Conservation (phyloP, 2,797 vertebrate genomes). For the Melanotaenia boesemani region DNA sequence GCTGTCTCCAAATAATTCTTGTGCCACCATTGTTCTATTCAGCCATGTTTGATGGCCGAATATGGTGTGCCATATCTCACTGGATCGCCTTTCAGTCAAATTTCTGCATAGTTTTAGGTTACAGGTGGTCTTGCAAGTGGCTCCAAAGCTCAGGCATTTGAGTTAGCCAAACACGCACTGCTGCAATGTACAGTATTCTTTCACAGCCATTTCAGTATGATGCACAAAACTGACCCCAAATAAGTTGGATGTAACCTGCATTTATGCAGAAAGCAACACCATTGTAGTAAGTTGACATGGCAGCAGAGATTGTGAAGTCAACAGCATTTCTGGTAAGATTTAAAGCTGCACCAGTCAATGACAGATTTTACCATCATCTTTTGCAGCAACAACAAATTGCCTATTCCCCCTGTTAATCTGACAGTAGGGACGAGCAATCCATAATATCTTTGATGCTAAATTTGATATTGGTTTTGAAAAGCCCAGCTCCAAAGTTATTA, state of each 20-base stretch:
- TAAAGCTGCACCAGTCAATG: not conserved
- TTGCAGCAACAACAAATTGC: not conserved
- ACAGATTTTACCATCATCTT: not conserved
- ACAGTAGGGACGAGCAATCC: not conserved
- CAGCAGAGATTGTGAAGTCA: constrained; percentile 24
- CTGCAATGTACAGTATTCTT: constrained; percentile 4
- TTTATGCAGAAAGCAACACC: not conserved
- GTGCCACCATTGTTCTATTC: constrained; percentile 47
- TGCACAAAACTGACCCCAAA: constrained; percentile 25
- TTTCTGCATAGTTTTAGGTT: constrained; percentile 2
- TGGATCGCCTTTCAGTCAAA: constrained; percentile 12
- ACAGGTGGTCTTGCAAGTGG: constrained; percentile 6
- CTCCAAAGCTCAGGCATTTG: constrained; percentile 8
- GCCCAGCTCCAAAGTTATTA: not conserved
- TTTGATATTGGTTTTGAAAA: not conserved
- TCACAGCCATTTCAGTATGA: constrained; percentile 37
- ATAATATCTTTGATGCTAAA: not conserved
- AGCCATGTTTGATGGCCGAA: constrained; percentile 38
- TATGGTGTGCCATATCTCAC: constrained; percentile 38
- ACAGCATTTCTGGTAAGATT: not conserved
- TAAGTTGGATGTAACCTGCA: constrained; percentile 13
- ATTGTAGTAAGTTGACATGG: constrained; percentile 45
- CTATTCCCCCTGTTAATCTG: not conserved
- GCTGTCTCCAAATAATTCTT: constrained; percentile 49
- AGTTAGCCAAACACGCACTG: not conserved